Conservation (phyloP, 2,797 vertebrate species). For the Enteromius radiatus region DNA sequence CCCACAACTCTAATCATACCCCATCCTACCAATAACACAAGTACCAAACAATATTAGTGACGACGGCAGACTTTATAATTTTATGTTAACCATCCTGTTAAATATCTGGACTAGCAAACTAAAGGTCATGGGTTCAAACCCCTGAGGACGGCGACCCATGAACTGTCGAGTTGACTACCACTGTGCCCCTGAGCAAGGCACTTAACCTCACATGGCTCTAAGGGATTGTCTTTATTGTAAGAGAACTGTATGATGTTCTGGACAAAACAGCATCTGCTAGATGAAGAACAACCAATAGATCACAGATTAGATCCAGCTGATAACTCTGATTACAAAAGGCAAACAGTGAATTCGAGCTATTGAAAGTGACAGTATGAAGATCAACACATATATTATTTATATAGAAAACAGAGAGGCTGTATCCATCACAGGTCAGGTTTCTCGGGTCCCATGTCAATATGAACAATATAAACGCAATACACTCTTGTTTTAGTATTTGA, state of each 20-base stretch:
- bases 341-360: slow-evolving; percentile 42
- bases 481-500: not conserved
- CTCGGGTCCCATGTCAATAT: not conserved
- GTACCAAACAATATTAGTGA: too few species aligned
- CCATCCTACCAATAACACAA: too few species aligned
- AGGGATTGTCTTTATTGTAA: not conserved
- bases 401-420: not conserved
- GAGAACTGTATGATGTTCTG: not conserved
- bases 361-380: slow-evolving; percentile 11
- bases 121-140: slow-evolving; percentile 3
- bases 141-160: not conserved
- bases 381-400: slow-evolving; percentile 1
- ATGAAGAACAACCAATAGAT: not conserved
- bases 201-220: slow-evolving; percentile 4
- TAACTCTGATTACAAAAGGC: not conserved
- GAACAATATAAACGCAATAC: not conserved
- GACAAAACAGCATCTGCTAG: not conserved
- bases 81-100: not conserved
- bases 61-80: too few species aligned
- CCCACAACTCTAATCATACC: too few species aligned
- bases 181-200: not conserved
- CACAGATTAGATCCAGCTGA: not conserved
- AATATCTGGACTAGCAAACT: not conserved
- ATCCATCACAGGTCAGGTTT: slow-evolving; percentile 21
- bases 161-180: not conserved